phyloP scores from a whole-genome alignment of 2,113 vertebrate genomes.

The Chaetorhynchus papuensis region DNA sequence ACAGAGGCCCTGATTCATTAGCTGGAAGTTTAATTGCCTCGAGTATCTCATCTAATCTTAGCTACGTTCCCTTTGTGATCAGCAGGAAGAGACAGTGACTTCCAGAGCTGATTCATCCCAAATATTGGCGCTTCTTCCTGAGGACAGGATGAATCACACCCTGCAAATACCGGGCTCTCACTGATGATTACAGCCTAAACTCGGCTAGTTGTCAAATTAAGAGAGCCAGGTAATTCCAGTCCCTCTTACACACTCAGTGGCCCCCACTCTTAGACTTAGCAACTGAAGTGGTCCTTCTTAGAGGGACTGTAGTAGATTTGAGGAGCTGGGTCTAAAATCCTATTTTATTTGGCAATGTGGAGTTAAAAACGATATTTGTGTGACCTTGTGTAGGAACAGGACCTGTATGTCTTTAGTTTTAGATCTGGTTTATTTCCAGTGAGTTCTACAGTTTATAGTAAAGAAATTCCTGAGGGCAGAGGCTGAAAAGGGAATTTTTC shows the following conservation, averaged over 20 bases:
- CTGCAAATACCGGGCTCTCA: background rate
- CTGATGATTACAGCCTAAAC: background rate
- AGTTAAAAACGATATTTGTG: background rate
- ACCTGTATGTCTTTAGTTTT: background rate
- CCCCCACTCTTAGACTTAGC: background rate
- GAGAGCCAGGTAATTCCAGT: background rate
- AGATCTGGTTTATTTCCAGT: background rate
- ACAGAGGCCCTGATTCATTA: background rate
- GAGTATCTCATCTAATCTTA: background rate
- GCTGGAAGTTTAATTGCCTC: background rate
- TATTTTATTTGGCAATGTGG: fast-evolving
- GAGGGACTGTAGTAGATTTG: background rate
- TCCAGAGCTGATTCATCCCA: background rate
- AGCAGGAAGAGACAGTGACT: background rate
- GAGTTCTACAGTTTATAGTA: background rate
- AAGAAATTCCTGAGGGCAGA: background rate
- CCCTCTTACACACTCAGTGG: background rate
- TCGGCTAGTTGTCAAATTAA: background rate
- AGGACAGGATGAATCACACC: background rate
- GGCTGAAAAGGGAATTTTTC: background rate
- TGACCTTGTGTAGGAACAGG: background rate
- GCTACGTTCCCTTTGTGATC: background rate
- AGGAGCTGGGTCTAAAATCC: background rate
- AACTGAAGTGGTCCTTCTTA: background rate
- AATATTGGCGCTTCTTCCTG: background rate